These are phyloP conservation scores for Aromia moschata DNA, from an alignment of 2,888 invertebrate genomes.

Conservation along the genomic window DNA sequence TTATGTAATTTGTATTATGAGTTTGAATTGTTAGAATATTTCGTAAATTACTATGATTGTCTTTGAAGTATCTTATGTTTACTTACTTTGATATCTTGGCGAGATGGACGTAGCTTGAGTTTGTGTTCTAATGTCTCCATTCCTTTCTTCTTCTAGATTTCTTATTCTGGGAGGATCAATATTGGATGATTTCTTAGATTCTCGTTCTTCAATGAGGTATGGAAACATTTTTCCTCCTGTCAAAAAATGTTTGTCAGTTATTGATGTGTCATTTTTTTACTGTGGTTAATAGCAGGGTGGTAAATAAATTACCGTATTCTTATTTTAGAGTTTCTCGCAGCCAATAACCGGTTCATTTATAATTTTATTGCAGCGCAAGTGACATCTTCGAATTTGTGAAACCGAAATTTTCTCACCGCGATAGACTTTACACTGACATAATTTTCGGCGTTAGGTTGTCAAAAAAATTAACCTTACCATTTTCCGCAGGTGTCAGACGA, in stretches of 20 bases:
- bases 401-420: background rate
- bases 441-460: constrained; percentile 22
- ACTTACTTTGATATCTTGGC: constrained; percentile 45
- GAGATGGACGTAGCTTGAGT: constrained; percentile 32
- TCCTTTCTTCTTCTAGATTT: constrained; percentile 30
- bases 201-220: constrained; percentile 50
- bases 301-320: background rate
- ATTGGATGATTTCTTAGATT: constrained; percentile 41
- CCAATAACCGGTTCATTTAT: background rate
- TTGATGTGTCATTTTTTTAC: constrained; percentile 27
- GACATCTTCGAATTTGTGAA: constrained; percentile 15
- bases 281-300: background rate
- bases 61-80: too few species aligned
- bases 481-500: constrained; percentile 30
- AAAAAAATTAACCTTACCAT: constrained; percentile 38
- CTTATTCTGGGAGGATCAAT: constrained; percentile 38
- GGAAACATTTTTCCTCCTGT: constrained; percentile 58
- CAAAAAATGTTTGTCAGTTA: constrained; percentile 45
- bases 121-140: constrained; percentile 28
- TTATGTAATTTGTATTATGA: too few species aligned
- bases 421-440: constrained; percentile 10
- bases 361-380: background rate
- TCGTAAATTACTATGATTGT: too few species aligned
- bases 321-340: background rate
- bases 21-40: too few species aligned